Conservation (phyloP, 2,888 invertebrate species). For the Hyles lineata region DNA sequence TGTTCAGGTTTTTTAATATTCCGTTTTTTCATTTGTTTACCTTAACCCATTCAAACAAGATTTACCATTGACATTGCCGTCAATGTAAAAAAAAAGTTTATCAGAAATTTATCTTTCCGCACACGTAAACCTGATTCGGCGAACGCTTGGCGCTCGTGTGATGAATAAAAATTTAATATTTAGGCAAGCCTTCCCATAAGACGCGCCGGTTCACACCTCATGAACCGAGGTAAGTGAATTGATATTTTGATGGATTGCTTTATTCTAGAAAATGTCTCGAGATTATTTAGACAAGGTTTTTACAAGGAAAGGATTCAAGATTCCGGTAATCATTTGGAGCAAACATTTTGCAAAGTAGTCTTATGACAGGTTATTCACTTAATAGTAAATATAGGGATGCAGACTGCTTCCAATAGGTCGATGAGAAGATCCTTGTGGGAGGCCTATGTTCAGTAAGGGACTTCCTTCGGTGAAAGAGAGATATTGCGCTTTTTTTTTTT, state of each 20-base stretch:
- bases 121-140: slow-evolving; percentile 67
- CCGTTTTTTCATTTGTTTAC: no score
- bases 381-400: no score
- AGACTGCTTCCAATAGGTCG: no score
- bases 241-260: slow-evolving; percentile 60
- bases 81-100: slow-evolving; percentile 53
- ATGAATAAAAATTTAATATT: slow-evolving; percentile 63
- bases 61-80: neutral
- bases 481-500: no score
- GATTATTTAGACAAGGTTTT: slow-evolving; percentile 37
- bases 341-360: no score
- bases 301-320: neutral
- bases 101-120: slow-evolving; percentile 58
- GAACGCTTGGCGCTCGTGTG: slow-evolving; percentile 54
- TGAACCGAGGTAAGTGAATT: slow-evolving; percentile 54
- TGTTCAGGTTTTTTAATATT: no score
- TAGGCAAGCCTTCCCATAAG: slow-evolving; percentile 23
- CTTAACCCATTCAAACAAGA: no score
- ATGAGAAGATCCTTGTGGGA: no score
- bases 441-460: no score
- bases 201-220: slow-evolving; percentile 52
- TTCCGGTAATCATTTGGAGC: no score
- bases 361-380: no score
- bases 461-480: no score
- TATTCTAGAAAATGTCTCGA: neutral